Conservation (phyloP, 2,888 invertebrate genomes). For the Eubasilissa splendida region DNA sequence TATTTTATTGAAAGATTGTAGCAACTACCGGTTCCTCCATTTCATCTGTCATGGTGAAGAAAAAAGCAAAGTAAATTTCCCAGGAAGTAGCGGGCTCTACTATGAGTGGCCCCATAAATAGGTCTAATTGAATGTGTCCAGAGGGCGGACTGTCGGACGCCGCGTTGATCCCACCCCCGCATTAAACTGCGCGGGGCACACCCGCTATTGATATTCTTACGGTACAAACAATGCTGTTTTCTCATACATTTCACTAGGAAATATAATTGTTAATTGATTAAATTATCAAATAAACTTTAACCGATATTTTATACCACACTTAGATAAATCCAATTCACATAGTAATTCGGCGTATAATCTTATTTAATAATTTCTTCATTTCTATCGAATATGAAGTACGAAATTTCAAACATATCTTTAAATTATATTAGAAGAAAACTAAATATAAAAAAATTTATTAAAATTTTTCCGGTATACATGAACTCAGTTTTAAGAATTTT, state of each 20-base stretch:
- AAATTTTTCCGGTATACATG: no score
- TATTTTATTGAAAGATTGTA: constrained; percentile 47
- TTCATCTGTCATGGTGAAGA: constrained; percentile 50
- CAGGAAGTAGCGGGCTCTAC: constrained; percentile 4
- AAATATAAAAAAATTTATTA: no score
- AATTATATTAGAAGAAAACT: no score
- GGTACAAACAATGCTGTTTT: background rate
- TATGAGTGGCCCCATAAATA: constrained; percentile 49
- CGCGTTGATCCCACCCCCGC: background rate
- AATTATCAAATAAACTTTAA: no score
- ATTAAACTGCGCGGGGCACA: background rate
- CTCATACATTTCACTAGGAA: background rate
- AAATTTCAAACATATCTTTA: no score
- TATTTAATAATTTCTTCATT: no score
- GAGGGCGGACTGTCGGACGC: constrained; percentile 32
- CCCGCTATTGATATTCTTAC: background rate
- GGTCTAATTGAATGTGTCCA: constrained; percentile 51
- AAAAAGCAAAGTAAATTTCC: constrained; percentile 32
- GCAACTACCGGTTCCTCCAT: constrained; percentile 45
- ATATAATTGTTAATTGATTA: background rate
- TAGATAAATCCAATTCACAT: background rate
- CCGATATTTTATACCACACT: background rate
- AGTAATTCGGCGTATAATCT: background rate
- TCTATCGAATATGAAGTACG: no score
- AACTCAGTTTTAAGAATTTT: no score